Base-by-base conservation (phyloP, 1,140 invertebrate species). In the Saccostrea cuccullata region DNA sequence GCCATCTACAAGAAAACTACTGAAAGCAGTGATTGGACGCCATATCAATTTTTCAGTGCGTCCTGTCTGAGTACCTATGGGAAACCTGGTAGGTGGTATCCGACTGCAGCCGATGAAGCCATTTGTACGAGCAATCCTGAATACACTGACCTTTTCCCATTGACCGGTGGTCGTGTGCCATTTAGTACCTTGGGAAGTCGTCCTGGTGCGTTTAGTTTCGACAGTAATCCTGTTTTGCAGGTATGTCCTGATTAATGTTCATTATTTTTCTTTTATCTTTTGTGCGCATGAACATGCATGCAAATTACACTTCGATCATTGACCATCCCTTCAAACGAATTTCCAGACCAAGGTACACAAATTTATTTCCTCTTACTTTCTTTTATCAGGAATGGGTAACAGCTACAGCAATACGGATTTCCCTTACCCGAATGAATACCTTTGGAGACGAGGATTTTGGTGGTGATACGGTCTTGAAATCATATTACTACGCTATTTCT, bases 371-470 rank as follows among this genome's bases (percentile, higher is more conserved):
- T 5, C 17, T 20, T n/a, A 17, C 64, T 17, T 77, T 85, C 36
- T 26, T 87, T 60, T 58, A 85, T 92, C 89, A 98, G 97, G 98
- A 99, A 95, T 99, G 98, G 98, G 99, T 99, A 2, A 99, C 98
- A 87, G 99, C 99, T 0, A 98, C 98, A 0, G 98, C 98, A 85
- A 97, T 99, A 36, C 96, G 96, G 26, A 99, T 99, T 86, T 97
- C 97, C 0, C 94, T 99, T 47, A 97, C 98, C 89, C 96, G 98
- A 64, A 96, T 99, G 89, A 99, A 99, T 93, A 99, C 99, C 0
- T 99, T 99, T 95, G 98, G 99, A 91, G 99, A 99, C 94, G 99
- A 99, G 95, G 96, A 99, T 17, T 99, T 99, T 93, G 97, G 97
- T 0, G 99, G 99, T 94, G 95, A 96, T 6, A 97, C 98, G 94